Base-by-base conservation (phyloP, 2,797 vertebrate species). In the Phoxinus dragarum region DNA sequence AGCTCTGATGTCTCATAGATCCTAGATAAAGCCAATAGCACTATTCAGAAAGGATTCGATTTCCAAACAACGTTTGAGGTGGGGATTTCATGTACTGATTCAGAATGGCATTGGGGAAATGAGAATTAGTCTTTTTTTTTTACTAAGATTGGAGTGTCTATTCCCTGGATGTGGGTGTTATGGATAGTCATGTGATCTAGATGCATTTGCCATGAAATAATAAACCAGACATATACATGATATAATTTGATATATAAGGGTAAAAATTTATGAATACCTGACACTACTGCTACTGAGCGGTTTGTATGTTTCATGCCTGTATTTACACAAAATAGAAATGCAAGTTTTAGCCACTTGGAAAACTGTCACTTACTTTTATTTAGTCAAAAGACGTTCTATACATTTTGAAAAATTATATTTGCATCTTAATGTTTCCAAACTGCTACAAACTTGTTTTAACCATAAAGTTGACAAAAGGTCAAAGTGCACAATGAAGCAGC, bases 1-100 rank as follows among this genome's bases (percentile, higher is more conserved):
- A 74, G 71, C 42, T 38, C 71, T 64, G 49, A 79, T 61, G 67
- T 64, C 76, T 72, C 66, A 64, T 61, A 80, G 66, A 69, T 72
- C 75, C 44, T 69, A 9, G 49, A 84, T 34, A 27, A 12, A 47
- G 66, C 67, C 49, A 72, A 44, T 47, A 42, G 36, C 23, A 82
- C 49, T 72, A 42, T 82, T 59, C 34, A 72, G 80, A 72, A 2
- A 6, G 40, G 80, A 56, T 54, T 72, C 21, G 49, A 31, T 59
- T 72, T 72, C n/a, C 40, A 64, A 78, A 78, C 76, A 78, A 40
- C 8, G 8, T n/a, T 56, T 76, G 6, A 38, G 49, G 19, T 56
- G 52, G 34, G 56, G 34, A 27, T 40, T 59, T 59, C 52, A 76
- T 77, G 21, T 59, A 59, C 21, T 59, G 74, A 77, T 59, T 77